phyloP scores from a whole-genome alignment of 2,113 vertebrate species.

The Corythoichthys haematopterus region DNA sequence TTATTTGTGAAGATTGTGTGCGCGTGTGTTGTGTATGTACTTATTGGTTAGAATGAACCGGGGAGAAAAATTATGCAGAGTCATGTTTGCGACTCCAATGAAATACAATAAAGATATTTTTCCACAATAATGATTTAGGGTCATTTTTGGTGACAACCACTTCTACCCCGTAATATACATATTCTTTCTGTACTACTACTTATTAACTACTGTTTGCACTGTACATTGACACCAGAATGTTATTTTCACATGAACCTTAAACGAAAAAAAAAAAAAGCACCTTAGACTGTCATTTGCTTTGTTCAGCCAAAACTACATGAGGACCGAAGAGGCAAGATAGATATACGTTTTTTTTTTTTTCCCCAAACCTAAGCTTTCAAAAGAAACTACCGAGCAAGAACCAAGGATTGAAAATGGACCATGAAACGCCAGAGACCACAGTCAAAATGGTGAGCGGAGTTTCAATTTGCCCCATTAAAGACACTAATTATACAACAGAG shows the following conservation, averaged over 20 bases:
- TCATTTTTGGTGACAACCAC: neutral
- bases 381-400: too few species aligned
- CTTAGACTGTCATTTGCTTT: too few species aligned
- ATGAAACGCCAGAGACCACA: too few species aligned
- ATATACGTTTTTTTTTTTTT: too few species aligned
- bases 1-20: conserved; percentile 4
- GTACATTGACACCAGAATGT: neutral
- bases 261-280: too few species aligned
- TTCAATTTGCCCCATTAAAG: too few species aligned
- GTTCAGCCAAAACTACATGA: too few species aligned
- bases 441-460: too few species aligned
- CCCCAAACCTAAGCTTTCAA: too few species aligned
- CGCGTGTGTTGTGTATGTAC: neutral
- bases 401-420: too few species aligned
- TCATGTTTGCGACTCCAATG: neutral
- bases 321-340: too few species aligned
- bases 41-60: neutral
- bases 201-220: neutral
- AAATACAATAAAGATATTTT: conserved; percentile 50
- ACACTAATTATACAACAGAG: too few species aligned
- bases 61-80: neutral
- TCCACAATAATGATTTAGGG: neutral
- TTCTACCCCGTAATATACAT: neutral
- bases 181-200: neutral
- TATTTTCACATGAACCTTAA: neutral